Evolutionary conservation across 2,113 vertebrate genomes (phyloP).

Genomic region (Aphyosemion australe): DNA sequence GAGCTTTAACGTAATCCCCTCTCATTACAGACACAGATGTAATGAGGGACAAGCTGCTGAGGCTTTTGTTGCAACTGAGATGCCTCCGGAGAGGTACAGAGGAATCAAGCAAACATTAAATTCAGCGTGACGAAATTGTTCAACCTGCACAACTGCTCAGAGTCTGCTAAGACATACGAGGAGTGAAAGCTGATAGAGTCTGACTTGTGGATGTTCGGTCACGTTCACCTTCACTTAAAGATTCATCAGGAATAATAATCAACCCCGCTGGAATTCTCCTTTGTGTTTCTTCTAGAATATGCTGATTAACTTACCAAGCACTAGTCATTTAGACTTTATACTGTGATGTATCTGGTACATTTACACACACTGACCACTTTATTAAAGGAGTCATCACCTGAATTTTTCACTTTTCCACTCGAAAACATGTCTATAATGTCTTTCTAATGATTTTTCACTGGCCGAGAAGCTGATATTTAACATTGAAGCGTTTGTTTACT

Average conservation of each 20-base stretch:
- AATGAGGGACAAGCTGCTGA: slow-evolving; percentile 50
- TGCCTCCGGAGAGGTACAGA: slow-evolving; percentile 19
- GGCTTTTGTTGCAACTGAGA: slow-evolving; percentile 37
- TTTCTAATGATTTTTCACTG: too few relatives aligned
- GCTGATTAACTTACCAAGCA: slow-evolving; percentile 5
- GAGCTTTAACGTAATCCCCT: slow-evolving; percentile 59
- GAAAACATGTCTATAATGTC: too few relatives aligned
- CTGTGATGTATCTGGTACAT: background rate
- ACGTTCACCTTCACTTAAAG: slow-evolving; percentile 7
- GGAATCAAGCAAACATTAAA: slow-evolving; percentile 21
- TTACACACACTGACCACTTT: background rate
- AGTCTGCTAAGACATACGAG: too few relatives aligned
- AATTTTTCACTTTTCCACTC: too few relatives aligned
- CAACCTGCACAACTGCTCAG: background rate
- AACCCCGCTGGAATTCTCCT: slow-evolving; percentile 16
- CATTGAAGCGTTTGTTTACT: too few relatives aligned
- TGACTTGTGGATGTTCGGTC: slow-evolving; percentile 11
- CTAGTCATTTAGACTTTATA: slow-evolving; percentile 23
- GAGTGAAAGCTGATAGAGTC: too few relatives aligned
- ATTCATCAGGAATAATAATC: slow-evolving; percentile 27
- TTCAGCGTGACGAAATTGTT: background rate
- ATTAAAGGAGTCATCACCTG: too few relatives aligned
- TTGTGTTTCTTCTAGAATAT: slow-evolving; percentile 4
- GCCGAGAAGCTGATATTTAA: too few relatives aligned
- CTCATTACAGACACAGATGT: slow-evolving; percentile 52